Conservation (phyloP, 2,113 vertebrate genomes). For the Pangasianodon hypophthalmus region DNA sequence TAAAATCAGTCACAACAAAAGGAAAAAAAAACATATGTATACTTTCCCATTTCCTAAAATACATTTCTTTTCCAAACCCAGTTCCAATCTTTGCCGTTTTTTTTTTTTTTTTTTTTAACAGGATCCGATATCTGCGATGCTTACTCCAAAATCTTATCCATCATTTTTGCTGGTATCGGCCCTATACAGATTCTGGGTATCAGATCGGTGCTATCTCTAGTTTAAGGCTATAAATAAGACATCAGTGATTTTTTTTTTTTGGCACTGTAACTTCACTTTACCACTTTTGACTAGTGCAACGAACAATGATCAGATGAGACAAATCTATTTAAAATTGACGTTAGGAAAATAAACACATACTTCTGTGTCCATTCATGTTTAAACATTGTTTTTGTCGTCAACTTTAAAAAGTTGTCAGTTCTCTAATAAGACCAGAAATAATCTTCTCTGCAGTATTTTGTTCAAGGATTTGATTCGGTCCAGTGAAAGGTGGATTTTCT, state of each 20-base stretch:
- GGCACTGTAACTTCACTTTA: background rate
- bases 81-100: background rate
- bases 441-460: background rate
- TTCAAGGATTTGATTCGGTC: background rate
- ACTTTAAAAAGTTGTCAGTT: background rate
- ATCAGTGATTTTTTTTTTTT: background rate
- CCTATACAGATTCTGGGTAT: background rate
- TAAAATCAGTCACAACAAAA: background rate
- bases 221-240: background rate
- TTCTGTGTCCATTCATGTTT: background rate
- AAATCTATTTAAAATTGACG: background rate
- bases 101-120: no score
- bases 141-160: background rate
- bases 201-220: background rate
- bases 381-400: background rate
- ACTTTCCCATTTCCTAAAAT: background rate
- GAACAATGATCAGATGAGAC: background rate
- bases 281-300: background rate
- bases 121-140: background rate
- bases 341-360: background rate
- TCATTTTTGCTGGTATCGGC: background rate
- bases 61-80: background rate
- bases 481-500: background rate
- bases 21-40: background rate
- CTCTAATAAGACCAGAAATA: background rate